These are phyloP conservation scores for Polyergus mexicanus DNA, from an alignment of 1,140 invertebrate species.

Conservation along the genomic window DNA sequence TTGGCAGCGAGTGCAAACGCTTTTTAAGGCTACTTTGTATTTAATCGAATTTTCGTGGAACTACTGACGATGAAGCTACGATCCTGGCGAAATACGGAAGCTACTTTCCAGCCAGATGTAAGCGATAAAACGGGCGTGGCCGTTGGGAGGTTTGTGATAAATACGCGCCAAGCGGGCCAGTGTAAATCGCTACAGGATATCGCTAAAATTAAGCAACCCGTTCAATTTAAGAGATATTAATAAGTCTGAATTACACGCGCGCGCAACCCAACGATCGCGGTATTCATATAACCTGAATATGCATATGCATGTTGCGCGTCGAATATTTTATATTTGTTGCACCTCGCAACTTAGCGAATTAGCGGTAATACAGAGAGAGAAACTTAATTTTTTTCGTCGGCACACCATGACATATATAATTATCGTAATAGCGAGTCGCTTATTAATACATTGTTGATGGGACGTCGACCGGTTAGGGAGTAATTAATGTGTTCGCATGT, in stretches of 20 bases:
- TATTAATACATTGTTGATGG: slow-evolving; percentile 60
- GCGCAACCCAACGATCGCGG: not conserved
- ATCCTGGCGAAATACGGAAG: slow-evolving; percentile 37
- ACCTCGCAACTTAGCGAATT: slow-evolving; percentile 57
- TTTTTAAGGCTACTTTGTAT: slow-evolving; percentile 49
- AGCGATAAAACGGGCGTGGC: slow-evolving; percentile 66
- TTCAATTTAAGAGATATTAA: slow-evolving; percentile 60
- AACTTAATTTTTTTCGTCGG: slow-evolving; percentile 8
- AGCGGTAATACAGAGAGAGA: slow-evolving; percentile 27
- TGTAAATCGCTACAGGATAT: slow-evolving; percentile 55
- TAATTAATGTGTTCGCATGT: slow-evolving; percentile 47
- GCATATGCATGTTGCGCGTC: slow-evolving; percentile 41
- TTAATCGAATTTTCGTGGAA: slow-evolving; percentile 55
- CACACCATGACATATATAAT: slow-evolving; percentile 51
- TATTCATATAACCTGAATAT: not conserved
- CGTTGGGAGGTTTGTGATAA: slow-evolving; percentile 18
- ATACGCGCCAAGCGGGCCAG: slow-evolving; percentile 30
- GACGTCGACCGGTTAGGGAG: slow-evolving; percentile 40
- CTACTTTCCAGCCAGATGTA: not conserved
- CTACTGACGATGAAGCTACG: slow-evolving; percentile 43
- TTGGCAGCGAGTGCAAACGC: slow-evolving; percentile 43
- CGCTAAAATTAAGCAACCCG: slow-evolving; percentile 49
- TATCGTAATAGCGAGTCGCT: slow-evolving; percentile 49
- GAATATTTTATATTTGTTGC: slow-evolving; percentile 56
- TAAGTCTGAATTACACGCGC: slow-evolving; percentile 50